Base-by-base conservation (phyloP, 2,888 invertebrate species). In the Rapana venosa region DNA sequence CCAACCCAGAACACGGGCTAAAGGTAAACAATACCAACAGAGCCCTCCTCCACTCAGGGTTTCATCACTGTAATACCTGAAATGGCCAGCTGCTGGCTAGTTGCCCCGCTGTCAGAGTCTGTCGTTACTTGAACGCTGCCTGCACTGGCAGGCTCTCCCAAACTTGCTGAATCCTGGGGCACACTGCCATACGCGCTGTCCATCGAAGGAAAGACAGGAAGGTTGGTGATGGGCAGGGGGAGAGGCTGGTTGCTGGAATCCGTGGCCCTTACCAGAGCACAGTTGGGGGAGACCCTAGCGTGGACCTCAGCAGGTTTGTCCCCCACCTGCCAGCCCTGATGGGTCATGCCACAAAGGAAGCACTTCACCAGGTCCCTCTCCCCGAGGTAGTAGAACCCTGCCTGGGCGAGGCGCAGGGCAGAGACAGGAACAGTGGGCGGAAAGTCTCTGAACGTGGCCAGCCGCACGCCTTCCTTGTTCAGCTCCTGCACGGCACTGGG, bases 301-400 rank as follows among this genome's bases (percentile, higher is more conserved):
- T 93, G 93, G 17, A 93, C 87, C 0, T 89, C 70, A 30, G 81
- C 36, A 0, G 92, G 92, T 2, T 90, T 87, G 87, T 93, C 92
- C 8, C 88, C 90, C 0, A 58, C 26, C 22, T 90, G 90, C 93
- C 93, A 93, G n/a, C 90, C 83, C 66, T 85, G 36, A 35, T 92
- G 87, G 36, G 84, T 89, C 47, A 90, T 26, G 30, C 91, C 90
- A 90, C 93, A 93, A 20, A 87, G 77, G 81, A 92, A 93, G 84
- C 93, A 93, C 4, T 79, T 81, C 0, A 92, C 93, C 47, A 81
- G 88, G 61, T 93, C 93, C 26, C 86, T 87, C 11, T 88, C 77
- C 17, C 93, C 93, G n/a, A 85, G 91, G 81, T 92, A 92, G 86
- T 91, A 93, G 84, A 93, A 93, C n/a, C 93, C 93, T 4, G 93